These are phyloP conservation scores for Chlorocebus sabaeus DNA, from an alignment of 2,113 vertebrate genomes.

Conservation along the genomic window DNA sequence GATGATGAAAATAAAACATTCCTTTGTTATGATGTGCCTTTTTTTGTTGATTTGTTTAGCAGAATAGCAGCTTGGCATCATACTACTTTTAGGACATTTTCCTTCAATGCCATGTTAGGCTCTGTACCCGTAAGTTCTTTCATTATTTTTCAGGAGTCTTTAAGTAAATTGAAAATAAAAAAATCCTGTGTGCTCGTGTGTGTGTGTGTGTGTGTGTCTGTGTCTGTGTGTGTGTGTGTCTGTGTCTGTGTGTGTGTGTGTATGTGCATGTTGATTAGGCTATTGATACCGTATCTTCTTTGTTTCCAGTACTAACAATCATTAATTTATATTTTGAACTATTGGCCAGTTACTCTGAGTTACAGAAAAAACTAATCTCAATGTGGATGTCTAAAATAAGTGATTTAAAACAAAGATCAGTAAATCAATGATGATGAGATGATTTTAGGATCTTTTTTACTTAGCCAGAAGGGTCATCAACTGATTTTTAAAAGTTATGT, in stretches of 20 bases:
- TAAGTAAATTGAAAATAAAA: conserved; percentile 28
- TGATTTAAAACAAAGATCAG: not conserved
- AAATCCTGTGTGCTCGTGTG: not conserved
- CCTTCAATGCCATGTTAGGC: not conserved
- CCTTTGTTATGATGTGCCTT: not conserved
- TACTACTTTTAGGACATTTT: not conserved
- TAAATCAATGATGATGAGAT: not conserved
- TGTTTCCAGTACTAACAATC: not conserved
- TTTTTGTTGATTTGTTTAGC: not conserved
- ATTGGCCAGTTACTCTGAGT: not conserved
- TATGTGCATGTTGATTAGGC: not conserved
- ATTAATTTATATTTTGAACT: conserved; percentile 45
- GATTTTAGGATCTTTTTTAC: not conserved
- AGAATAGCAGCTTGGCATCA: not conserved
- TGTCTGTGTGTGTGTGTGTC: no score
- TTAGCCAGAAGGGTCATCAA: not conserved
- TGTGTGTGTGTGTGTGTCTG: not conserved
- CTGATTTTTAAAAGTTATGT: not conserved
- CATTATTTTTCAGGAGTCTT: not conserved
- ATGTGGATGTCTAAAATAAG: not conserved
- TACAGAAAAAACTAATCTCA: not conserved
- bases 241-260: not conserved
- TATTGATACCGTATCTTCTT: not conserved
- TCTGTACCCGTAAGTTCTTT: not conserved
- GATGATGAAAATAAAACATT: not conserved